phyloP scores from a whole-genome alignment of 1,140 invertebrate species.

The Drosophila rufa region DNA sequence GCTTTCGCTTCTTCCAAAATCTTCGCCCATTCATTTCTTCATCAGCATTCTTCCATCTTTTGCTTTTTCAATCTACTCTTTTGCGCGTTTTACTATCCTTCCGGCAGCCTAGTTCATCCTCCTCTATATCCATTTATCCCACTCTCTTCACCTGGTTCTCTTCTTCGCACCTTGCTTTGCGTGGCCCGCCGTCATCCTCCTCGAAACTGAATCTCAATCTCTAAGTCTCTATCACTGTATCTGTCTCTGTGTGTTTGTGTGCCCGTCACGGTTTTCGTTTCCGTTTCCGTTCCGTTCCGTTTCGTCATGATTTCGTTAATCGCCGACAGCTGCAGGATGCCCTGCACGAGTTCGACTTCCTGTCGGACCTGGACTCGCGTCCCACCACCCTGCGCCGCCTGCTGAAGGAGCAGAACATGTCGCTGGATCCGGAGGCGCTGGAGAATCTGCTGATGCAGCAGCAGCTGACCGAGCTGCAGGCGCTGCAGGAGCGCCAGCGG shows the following conservation, averaged over 20 bases:
- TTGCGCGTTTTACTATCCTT: slow-evolving; percentile 3
- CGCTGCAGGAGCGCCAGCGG: slow-evolving; percentile 47
- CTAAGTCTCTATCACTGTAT: slow-evolving; percentile 7
- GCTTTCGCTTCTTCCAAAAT: not conserved
- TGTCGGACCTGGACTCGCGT: slow-evolving; percentile 87
- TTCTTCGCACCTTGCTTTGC: slow-evolving; percentile 27
- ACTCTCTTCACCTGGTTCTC: not conserved
- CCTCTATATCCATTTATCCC: not conserved
- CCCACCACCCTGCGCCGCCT: slow-evolving; percentile 74
- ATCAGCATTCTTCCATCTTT: slow-evolving; percentile 3
- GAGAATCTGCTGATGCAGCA: slow-evolving; percentile 48
- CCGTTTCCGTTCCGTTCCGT: slow-evolving; percentile 36
- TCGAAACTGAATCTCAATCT: slow-evolving; percentile 1
- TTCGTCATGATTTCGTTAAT: slow-evolving; percentile 66
- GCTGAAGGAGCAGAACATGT: slow-evolving; percentile 84
- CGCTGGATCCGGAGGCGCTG: slow-evolving; percentile 57
- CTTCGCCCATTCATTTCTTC: slow-evolving; percentile 8
- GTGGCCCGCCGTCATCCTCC: slow-evolving; percentile 13
- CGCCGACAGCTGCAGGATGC: slow-evolving; percentile 91
- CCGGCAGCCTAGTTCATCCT: not conserved
- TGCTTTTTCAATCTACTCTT: not conserved
- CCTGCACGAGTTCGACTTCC: slow-evolving; percentile 94
- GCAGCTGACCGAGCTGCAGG: slow-evolving; percentile 42
- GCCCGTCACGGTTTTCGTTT: slow-evolving; percentile 53
- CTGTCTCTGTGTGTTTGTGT: slow-evolving; percentile 40